Evolutionary conservation across 2,113 vertebrate species (phyloP).

Genomic region (Antennarius striatus): DNA sequence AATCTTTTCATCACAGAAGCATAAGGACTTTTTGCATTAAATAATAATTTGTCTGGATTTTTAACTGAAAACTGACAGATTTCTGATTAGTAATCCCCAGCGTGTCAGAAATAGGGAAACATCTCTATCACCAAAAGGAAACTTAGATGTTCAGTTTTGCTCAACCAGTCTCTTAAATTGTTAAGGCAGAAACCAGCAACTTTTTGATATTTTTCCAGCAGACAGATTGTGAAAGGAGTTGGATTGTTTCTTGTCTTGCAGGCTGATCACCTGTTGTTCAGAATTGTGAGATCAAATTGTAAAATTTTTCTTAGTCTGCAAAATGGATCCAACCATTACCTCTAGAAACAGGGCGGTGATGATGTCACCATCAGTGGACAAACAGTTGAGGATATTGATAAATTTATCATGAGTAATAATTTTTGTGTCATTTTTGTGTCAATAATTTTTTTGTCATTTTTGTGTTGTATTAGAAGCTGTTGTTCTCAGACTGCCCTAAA

Average conservation of each 20-base stretch:
- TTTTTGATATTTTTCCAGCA: too few species aligned
- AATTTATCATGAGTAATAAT: constrained; percentile 8
- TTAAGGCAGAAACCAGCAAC: background rate
- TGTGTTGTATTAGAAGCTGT: constrained; percentile 25
- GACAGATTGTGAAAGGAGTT: too few species aligned
- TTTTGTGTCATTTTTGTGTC: background rate
- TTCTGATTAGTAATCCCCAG: background rate
- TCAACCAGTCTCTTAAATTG: background rate
- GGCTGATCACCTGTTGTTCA: too few species aligned
- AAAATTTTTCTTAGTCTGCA: too few species aligned
- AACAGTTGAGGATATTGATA: background rate
- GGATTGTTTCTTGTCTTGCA: too few species aligned
- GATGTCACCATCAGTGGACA: background rate
- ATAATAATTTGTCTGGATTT: too few species aligned
- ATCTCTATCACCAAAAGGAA: background rate
- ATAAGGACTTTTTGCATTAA: too few species aligned
- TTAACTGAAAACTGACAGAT: too few species aligned
- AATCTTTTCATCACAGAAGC: too few species aligned
- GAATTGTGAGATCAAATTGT: too few species aligned
- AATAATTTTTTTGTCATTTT: too few species aligned
- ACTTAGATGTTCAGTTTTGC: background rate
- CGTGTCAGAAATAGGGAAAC: background rate
- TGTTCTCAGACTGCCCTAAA: constrained; percentile 30
- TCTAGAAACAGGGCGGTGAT: background rate
- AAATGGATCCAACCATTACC: too few species aligned